Evolutionary conservation across 2,888 invertebrate genomes (phyloP).

Genomic region (Drosophila birchii): DNA sequence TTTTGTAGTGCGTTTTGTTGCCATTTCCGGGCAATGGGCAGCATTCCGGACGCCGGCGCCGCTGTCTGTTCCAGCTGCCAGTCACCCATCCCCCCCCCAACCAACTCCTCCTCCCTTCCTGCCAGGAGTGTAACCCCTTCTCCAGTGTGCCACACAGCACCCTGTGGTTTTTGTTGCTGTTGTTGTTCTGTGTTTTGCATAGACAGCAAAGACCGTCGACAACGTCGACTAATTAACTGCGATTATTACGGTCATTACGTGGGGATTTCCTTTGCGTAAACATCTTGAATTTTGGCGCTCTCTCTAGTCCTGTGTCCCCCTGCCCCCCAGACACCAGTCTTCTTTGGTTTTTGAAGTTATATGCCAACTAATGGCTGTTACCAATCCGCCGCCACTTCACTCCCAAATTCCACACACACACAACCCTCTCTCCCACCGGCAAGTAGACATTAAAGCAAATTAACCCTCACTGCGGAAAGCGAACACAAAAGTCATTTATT

Average conservation of each 20-base stretch:
- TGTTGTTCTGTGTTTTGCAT: slow-evolving; percentile 68
- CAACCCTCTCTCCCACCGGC: not conserved
- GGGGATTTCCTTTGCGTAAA: slow-evolving; percentile 84
- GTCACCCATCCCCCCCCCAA: slow-evolving; percentile 26
- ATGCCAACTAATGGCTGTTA: slow-evolving; percentile 54
- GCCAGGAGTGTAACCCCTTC: slow-evolving; percentile 3
- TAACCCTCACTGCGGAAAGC: slow-evolving; percentile 70
- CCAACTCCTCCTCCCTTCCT: not conserved
- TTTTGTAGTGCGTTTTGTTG: slow-evolving; percentile 80
- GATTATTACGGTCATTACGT: slow-evolving; percentile 85
- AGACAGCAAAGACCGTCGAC: slow-evolving; percentile 71
- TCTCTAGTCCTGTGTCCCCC: slow-evolving; percentile 2
- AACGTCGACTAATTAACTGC: slow-evolving; percentile 85
- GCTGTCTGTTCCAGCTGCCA: slow-evolving; percentile 51
- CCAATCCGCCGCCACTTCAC: slow-evolving; percentile 25
- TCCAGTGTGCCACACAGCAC: not conserved
- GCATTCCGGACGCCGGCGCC: slow-evolving; percentile 53
- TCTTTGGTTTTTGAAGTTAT: slow-evolving; percentile 40
- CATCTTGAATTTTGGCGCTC: slow-evolving; percentile 83
- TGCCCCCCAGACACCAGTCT: not conserved
- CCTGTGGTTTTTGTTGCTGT: slow-evolving; percentile 36
- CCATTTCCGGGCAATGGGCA: slow-evolving; percentile 73
- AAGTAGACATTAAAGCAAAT: slow-evolving; percentile 80
- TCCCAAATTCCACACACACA: not conserved
- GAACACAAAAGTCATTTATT: too few species aligned